Evolutionary conservation across 1,140 invertebrate species (phyloP), one percentile per base, ranked within the genome.

Genomic region (Reticulitermes speratus): DNA sequence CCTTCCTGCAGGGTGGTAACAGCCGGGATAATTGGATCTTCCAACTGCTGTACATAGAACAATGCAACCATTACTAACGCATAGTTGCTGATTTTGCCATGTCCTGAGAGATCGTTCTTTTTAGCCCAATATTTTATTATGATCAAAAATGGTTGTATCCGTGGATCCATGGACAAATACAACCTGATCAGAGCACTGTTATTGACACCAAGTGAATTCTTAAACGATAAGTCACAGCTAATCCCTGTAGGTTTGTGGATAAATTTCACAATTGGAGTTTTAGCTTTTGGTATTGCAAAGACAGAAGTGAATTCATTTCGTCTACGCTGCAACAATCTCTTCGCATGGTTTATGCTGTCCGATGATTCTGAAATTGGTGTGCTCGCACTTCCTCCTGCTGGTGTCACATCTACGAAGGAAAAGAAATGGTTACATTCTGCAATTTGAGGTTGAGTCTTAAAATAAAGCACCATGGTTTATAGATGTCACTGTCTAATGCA

Each of bases 191-290:
- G 90, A 55, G 91, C 88, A 88, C 93, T 94, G 88, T 96, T 96
- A 86, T 92, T 91, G 1, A 94, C 91, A 16, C 93, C 94, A 6
- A 95, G 90, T n/a, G 91, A 90, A 86, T 94, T 94, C 88, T 94
- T 95, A 88, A 96, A 95, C 30, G 93, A 94, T n/a, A 96, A 89
- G 89, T 96, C 95, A 88, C 94, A 95, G 86, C 93, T 92, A 3
- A 94, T 91, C 12, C 90, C 88, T 1, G 92, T 94, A 14, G 91
- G 90, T 8, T 91, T 86, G 89, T 95, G 94, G 87, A 90, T 88
- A 89, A 94, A 94, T 89, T 95, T 95, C 25, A 96, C 93, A 87
- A 96, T 95, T 44, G 95, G 95, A 21, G 94, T 94, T 90, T 94
- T 95, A 25, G 95, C 95, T 75, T 91, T 91, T 7, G 93, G 92